These are phyloP conservation scores for Cuniculus paca DNA, from an alignment of 2,797 vertebrate genomes.

Conservation along the genomic window DNA sequence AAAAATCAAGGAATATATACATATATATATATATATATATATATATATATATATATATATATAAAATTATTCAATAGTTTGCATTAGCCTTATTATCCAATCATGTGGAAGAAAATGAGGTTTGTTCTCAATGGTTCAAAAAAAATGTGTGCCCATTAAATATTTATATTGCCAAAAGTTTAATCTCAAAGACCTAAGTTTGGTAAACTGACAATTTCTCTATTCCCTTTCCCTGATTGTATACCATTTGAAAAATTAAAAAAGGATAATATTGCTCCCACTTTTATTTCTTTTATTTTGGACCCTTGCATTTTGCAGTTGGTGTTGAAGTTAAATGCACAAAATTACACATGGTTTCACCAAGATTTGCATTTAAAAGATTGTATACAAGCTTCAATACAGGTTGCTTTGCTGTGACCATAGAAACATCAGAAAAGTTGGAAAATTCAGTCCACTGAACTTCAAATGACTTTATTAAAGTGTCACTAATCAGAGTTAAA, in stretches of 20 bases:
- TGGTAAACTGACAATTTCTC: slow-evolving; percentile 89
- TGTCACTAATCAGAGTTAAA: slow-evolving; percentile 98
- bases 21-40: slow-evolving; percentile 87
- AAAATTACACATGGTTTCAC: slow-evolving; percentile 94
- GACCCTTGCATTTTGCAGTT: slow-evolving; percentile 87
- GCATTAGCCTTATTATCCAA: slow-evolving; percentile 94
- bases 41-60: slow-evolving; percentile 83
- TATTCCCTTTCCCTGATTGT: slow-evolving; percentile 19
- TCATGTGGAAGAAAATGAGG: slow-evolving; percentile 93
- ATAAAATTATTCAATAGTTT: slow-evolving; percentile 90
- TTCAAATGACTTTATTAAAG: slow-evolving; percentile 99
- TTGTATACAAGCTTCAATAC: slow-evolving; percentile 92
- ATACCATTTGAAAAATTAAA: slow-evolving; percentile 86
- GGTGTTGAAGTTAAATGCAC: slow-evolving; percentile 91
- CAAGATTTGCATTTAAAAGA: slow-evolving; percentile 99
- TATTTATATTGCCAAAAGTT: slow-evolving; percentile 91
- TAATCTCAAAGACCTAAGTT: slow-evolving; percentile 92
- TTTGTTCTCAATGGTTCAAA: slow-evolving; percentile 90
- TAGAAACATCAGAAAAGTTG: slow-evolving; percentile 98
- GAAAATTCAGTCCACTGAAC: slow-evolving; percentile 99
- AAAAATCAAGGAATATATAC: slow-evolving; percentile 86
- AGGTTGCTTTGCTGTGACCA: slow-evolving; percentile 95
- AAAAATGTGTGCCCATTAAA: slow-evolving; percentile 79
- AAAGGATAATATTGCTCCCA: slow-evolving; percentile 84
- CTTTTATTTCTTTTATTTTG: slow-evolving; percentile 79